Percentiles rank a stretch among this genome's conserved stretches.
phyloP scores from a whole-genome alignment of 2,797 vertebrate genomes.

The Numenius phaeopus region DNA sequence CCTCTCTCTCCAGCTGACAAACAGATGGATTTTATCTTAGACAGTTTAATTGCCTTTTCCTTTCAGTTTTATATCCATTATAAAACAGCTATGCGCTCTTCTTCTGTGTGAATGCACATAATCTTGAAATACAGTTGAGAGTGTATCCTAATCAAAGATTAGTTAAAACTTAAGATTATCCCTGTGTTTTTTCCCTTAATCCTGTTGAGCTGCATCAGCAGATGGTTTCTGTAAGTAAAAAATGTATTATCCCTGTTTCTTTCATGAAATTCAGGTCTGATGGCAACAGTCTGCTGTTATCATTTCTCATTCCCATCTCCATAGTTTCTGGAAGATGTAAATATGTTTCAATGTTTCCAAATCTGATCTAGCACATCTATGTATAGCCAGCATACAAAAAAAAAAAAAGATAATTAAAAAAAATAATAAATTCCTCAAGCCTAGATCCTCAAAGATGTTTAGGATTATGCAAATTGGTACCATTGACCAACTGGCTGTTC shows the following conservation, averaged over 20 bases:
- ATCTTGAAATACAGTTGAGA: not conserved
- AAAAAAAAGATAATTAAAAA: not conserved
- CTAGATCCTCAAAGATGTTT: not conserved
- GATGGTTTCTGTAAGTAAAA: slow-evolving; percentile 1
- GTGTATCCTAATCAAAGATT: slow-evolving; percentile 7
- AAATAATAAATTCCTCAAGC: not conserved
- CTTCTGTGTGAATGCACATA: not conserved
- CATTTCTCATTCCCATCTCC: not conserved
- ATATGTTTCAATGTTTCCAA: not conserved
- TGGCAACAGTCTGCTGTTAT: not conserved
- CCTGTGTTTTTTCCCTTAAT: slow-evolving; percentile 32
- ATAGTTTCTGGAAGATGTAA: not conserved
- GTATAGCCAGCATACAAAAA: not conserved
- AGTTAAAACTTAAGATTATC: slow-evolving; percentile 42
- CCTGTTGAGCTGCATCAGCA: slow-evolving; percentile 40
- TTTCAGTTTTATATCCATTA: slow-evolving; percentile 17
- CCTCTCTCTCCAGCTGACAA: slow-evolving; percentile 25
- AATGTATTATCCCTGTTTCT: not conserved
- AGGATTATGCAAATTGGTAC: not conserved
- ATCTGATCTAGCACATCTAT: slow-evolving; percentile 5
- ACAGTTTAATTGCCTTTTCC: slow-evolving; percentile 39
- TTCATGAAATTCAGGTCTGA: slow-evolving; percentile 13
- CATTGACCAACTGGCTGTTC: not conserved
- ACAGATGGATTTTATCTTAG: slow-evolving; percentile 33
- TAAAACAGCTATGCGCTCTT: not conserved